Conservation (phyloP, 2,888 invertebrate genomes). For the Cataglyphis livida region DNA sequence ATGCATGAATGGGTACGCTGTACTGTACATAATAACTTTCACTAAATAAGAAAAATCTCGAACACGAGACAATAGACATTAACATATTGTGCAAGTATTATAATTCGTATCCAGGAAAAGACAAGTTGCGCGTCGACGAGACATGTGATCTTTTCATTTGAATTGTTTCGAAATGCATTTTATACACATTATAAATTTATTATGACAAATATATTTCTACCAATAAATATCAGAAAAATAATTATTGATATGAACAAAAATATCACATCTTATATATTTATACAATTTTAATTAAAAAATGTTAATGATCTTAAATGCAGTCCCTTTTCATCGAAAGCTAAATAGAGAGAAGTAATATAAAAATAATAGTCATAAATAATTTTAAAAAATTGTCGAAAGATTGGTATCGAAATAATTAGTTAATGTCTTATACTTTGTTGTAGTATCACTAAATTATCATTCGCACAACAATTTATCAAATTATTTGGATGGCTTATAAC, state of each 20-base stretch:
- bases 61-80: conserved; percentile 31
- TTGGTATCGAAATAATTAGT: neutral
- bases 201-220: neutral
- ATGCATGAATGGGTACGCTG: neutral
- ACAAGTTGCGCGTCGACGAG: neutral
- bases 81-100: conserved; percentile 29
- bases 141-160: neutral
- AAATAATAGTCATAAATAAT: neutral
- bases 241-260: neutral
- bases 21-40: conserved; percentile 32
- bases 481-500: conserved; percentile 17
- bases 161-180: neutral
- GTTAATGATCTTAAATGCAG: neutral
- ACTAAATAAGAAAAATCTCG: conserved; percentile 36
- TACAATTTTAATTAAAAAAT: neutral
- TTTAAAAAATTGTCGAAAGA: neutral
- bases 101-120: conserved; percentile 15
- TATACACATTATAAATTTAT: neutral
- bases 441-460: neutral
- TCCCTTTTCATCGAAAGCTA: neutral
- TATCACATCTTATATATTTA: neutral
- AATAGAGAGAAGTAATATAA: neutral
- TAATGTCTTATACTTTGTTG: neutral
- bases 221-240: neutral
- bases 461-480: neutral